Conservation (phyloP, 1,140 invertebrate genomes). For the Tetranychus cinnabarinus region DNA sequence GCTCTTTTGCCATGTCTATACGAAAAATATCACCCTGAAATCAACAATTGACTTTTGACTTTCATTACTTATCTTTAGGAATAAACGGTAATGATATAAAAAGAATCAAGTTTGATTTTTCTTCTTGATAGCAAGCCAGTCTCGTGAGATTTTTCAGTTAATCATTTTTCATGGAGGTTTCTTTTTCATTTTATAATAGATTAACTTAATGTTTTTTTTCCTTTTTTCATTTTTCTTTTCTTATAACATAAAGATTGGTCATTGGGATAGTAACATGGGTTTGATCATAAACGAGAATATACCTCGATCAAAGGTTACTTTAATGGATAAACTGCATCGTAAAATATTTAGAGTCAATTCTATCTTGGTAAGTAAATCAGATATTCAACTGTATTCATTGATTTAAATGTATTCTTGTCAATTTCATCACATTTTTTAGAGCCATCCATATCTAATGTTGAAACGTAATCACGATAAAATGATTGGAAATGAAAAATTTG, state of each 20-base stretch:
- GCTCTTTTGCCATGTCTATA: too few species aligned
- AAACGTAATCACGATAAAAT: conserved; percentile 22
- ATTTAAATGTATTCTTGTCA: background rate
- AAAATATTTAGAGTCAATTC: background rate
- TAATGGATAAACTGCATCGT: background rate
- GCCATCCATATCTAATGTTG: conserved; percentile 8
- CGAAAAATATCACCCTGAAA: too few species aligned
- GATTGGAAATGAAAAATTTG: conserved; percentile 42
- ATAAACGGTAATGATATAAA: too few species aligned
- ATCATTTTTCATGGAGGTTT: background rate
- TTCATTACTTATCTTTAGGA: too few species aligned
- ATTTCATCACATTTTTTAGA: conserved; percentile 15
- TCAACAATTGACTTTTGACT: too few species aligned
- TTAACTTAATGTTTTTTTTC: background rate
- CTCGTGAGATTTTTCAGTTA: too few species aligned
- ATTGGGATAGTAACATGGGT: background rate
- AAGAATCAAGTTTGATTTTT: too few species aligned
- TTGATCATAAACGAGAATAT: background rate
- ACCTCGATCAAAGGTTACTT: background rate
- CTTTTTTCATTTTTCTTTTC: background rate
- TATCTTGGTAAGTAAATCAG: background rate
- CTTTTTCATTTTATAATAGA: background rate
- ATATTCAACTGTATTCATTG: background rate
- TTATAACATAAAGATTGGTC: background rate
- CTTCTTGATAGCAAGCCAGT: too few species aligned